A percentile compares a stretch with the other conserved stretches of the same genome.
These are phyloP conservation scores for Coracias cyanogaster DNA, from an alignment of 2,797 vertebrate genomes.

Conservation along the genomic window DNA sequence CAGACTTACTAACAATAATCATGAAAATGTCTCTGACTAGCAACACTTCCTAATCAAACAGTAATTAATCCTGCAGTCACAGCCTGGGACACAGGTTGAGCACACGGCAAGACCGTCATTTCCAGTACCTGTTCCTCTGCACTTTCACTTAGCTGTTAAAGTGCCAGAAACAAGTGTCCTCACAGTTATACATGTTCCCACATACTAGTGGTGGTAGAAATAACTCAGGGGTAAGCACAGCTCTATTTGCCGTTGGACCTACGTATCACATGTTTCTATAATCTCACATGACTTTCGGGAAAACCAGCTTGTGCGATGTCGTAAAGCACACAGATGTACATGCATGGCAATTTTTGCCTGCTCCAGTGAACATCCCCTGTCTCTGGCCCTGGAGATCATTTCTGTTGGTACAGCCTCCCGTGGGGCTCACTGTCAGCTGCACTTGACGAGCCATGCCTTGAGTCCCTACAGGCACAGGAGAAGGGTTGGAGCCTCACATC, in stretches of 20 bases:
- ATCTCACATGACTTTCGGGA: neutral
- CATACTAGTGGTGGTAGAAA: neutral
- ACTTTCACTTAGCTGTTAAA: neutral
- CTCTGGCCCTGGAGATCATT: neutral
- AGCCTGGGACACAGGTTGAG: neutral
- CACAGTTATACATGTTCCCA: neutral
- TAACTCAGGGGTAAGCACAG: neutral
- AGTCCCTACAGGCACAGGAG: rapidly evolving
- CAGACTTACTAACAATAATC: neutral
- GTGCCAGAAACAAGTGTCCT: neutral
- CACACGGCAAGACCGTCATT: rapidly evolving
- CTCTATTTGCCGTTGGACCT: neutral
- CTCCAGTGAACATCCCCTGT: neutral
- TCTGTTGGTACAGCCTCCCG: neutral
- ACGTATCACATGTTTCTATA: rapidly evolving
- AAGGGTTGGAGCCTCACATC: neutral
- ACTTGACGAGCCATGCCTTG: rapidly evolving
- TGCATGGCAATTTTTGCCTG: neutral
- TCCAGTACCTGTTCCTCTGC: neutral
- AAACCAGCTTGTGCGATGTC: rapidly evolving
- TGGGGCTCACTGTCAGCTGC: rapidly evolving
- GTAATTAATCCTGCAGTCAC: neutral
- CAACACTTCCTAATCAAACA: neutral
- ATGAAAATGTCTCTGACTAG: neutral
- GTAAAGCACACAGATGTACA: neutral